Evolutionary conservation across 2,113 vertebrate species (phyloP), one percentile per base, ranked within the genome.

Genomic region (Solea solea): DNA sequence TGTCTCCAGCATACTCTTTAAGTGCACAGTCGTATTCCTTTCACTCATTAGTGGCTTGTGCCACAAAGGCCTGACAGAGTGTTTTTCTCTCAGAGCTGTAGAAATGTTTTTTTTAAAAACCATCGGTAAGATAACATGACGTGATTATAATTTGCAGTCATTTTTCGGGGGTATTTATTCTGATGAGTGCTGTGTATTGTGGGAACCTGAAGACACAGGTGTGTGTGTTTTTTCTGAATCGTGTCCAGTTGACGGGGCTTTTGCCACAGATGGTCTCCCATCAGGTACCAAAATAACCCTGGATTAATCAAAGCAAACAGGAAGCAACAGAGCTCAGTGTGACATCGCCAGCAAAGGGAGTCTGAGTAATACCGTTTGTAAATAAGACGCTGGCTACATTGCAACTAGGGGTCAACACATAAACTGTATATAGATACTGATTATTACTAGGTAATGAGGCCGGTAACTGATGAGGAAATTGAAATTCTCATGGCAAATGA

Each of bases 181-280:
- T 60, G 34, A 28, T 7, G 9, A 14, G 10, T 16, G 3, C 15
- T 45, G 13, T 53, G 11, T 56, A 50, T 41, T 55, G 13, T 48
- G n/a, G 40, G 8, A 61, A 54, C 41, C 7, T 53, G 42, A 27
- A 13, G 16, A 45, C 16, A 60, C 57, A 25, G 56, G 57, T 58
- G n/a, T 58, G 56, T 58, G 34, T 34, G 21, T 34, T 34, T 41
- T 61, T 69, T 44, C 27, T 51, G 15, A n/a, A 59, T 12, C 9
- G 1, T 11, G 9, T 13, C 46, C 34, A 51, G 4, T 61, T n/a
- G 13, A 6, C 11, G 16, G 21, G 5, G 6, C 13, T 59, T 14
- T 6, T 39, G 27, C 53, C 40, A 53, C 68, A 70, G 25, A 28
- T 70, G 21, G 15, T 45, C 41, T 40, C 27, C 25, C 42, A 9